phyloP scores from a whole-genome alignment of 2,888 invertebrate species.

The Ophonus ardosiacus region DNA sequence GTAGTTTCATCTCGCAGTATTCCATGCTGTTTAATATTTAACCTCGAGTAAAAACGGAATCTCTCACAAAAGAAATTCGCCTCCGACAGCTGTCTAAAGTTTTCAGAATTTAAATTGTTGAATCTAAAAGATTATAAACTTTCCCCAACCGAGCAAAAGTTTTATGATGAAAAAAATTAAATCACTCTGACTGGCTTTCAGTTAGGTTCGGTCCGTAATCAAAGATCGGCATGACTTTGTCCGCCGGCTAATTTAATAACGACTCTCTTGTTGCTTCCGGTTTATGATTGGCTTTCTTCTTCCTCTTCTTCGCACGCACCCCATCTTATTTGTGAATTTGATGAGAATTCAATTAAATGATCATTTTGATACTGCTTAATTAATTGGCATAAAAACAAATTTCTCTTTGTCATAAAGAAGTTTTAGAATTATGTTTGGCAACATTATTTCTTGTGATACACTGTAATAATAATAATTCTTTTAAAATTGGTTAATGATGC shows the following conservation, averaged over 20 bases:
- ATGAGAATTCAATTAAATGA: slow-evolving; percentile 44
- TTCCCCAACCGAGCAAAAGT: slow-evolving; percentile 55
- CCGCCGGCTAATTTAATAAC: slow-evolving; percentile 48
- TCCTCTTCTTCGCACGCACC: slow-evolving; percentile 2
- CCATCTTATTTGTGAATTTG: slow-evolving; percentile 33
- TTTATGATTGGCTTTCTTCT: slow-evolving; percentile 20
- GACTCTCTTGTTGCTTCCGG: slow-evolving; percentile 41
- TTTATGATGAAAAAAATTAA: slow-evolving; percentile 64
- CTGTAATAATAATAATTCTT: not conserved
- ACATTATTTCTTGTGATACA: slow-evolving; percentile 27
- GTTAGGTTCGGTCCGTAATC: slow-evolving; percentile 51
- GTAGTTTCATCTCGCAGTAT: not conserved
- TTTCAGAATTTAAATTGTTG: slow-evolving; percentile 63
- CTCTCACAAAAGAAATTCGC: slow-evolving; percentile 61
- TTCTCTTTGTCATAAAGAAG: not conserved
- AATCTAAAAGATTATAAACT: slow-evolving; percentile 62
- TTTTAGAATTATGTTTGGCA: slow-evolving; percentile 20
- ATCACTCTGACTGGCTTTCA: slow-evolving; percentile 61
- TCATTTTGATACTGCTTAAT: slow-evolving; percentile 24
- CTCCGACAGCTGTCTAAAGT: slow-evolving; percentile 63
- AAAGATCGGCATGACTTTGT: slow-evolving; percentile 56
- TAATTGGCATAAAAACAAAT: slow-evolving; percentile 38
- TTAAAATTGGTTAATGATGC: too few species aligned
- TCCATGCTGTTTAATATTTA: slow-evolving; percentile 55
- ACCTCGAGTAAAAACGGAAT: slow-evolving; percentile 55